These are phyloP conservation scores for Lanius collurio DNA, from an alignment of 2,113 vertebrate genomes.

Conservation along the genomic window DNA sequence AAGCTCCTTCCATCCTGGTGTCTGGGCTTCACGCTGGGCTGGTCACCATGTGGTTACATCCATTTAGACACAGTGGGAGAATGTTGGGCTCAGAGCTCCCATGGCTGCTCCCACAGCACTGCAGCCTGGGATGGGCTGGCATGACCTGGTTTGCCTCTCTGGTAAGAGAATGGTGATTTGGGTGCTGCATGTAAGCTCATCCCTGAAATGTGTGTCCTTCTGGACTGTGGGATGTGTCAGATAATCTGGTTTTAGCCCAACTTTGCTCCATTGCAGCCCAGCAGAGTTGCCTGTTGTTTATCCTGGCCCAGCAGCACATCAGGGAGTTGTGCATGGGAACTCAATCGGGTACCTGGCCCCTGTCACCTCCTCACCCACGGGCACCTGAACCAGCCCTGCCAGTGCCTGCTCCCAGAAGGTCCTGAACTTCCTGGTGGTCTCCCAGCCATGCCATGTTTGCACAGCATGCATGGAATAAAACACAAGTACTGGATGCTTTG, in stretches of 20 bases:
- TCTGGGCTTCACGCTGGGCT: background rate
- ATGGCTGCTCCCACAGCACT: background rate
- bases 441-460: background rate
- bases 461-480: background rate
- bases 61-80: background rate
- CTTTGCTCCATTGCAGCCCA: background rate
- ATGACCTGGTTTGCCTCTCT: background rate
- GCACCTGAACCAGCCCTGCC: background rate
- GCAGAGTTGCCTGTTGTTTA: background rate
- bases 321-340: background rate
- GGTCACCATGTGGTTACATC: background rate
- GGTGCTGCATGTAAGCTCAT: constrained; percentile 12
- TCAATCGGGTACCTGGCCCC: background rate
- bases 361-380: background rate
- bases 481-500: background rate
- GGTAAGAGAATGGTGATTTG: background rate
- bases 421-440: background rate
- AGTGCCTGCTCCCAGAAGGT: background rate
- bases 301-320: background rate
- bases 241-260: background rate
- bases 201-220: background rate
- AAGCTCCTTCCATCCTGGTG: background rate
- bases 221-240: background rate
- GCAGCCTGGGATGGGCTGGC: background rate
- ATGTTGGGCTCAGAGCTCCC: fast-evolving